Evolutionary conservation across 2,797 vertebrate species (phyloP).

Genomic region (Cossypha niveicapilla): DNA sequence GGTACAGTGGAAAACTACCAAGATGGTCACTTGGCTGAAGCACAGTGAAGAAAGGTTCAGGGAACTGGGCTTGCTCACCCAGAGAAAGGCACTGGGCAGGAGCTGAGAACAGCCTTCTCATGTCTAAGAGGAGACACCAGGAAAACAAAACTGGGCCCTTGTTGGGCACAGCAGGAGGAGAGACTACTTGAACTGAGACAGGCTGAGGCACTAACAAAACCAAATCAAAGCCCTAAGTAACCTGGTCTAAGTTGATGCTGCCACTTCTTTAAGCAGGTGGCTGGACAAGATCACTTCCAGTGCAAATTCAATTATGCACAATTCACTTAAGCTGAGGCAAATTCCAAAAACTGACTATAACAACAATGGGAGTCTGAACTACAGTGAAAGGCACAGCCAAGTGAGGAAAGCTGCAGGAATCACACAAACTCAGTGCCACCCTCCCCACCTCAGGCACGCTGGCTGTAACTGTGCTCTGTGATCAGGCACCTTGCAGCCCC

Average conservation of each 20-base stretch:
- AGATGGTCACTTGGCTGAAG: not conserved
- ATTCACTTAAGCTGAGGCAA: not conserved
- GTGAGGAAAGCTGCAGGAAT: not conserved
- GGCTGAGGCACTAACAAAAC: not conserved
- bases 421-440: not conserved
- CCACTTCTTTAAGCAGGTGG: not conserved
- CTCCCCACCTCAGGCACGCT: not conserved
- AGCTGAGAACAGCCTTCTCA: not conserved
- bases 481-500: not conserved
- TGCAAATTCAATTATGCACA: not conserved
- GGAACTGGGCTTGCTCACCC: not conserved
- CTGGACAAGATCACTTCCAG: not conserved
- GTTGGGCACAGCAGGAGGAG: not conserved
- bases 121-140: not conserved
- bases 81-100: not conserved
- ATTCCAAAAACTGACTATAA: not conserved
- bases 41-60: not conserved
- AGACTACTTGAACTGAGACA: not conserved
- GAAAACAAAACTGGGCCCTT: not conserved
- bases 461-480: not conserved
- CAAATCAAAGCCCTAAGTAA: not conserved
- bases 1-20: not conserved
- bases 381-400: not conserved
- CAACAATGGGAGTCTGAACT: not conserved
- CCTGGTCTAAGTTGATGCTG: not conserved